Base-by-base conservation (phyloP, 2,888 invertebrate genomes). In the Shargacucullia verbasci region DNA sequence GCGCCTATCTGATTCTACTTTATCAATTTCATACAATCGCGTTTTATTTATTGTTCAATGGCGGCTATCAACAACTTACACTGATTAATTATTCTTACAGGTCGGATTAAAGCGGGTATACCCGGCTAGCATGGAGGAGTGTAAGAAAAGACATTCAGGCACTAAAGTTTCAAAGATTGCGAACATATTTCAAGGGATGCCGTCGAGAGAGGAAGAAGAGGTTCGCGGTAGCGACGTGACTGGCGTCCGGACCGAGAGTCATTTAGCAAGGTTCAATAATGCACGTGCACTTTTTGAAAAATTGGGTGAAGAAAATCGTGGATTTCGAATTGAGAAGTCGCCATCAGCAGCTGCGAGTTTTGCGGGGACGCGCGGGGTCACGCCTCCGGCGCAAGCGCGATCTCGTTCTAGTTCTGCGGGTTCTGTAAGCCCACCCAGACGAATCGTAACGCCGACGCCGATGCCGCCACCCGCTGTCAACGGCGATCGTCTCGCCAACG, bases 201-300 rank as follows among this genome's bases (percentile, higher is more conserved):
- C 95, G 73, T 95, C 94, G 47, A 91, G 89, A 72, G 95, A 89
- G 87, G 95, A 89, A 82, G 94, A 89, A 83, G 94, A 94, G 72
- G 89, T 92, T 84, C 90, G 91, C 78, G 91, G 92, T 64, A 87
- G 83, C 73, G 95, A 96, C 79, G 96, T 96, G 35, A 96, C 97
- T 10, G 97, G 97, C 41, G 97, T 97, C 59, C 95, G 98, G 66
- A 97, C 98, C 13, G 98, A 98, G 90, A 98, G 98, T 80, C 98
- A 98, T 86, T 96, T 98, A 80, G 97, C 98, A n/a, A 94, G 98
- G 64, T 98, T 98, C 87, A 98, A 98, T 88, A 98, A 97, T 88
- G 98, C 98, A 2, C 95, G 98, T 65, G 98, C 98, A 38, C 95
- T 98, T 55, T 98, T 98, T 87, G 98, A 98, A 88, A 98, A 98